Evolutionary conservation across 1,140 invertebrate species (phyloP).

Genomic region (Drosophila orosa): DNA sequence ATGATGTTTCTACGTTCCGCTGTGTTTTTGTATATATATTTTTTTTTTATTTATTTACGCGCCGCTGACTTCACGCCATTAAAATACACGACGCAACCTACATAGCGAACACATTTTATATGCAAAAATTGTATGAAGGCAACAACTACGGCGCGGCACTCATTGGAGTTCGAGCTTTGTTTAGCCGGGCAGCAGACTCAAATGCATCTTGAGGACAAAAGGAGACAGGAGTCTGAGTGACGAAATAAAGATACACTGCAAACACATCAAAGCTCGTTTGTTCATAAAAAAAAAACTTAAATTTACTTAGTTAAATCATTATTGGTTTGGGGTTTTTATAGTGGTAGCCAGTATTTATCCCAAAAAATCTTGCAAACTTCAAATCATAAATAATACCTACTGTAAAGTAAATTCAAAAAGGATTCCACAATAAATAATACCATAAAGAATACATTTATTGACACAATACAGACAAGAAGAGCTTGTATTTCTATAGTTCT

Average conservation of each 20-base stretch:
- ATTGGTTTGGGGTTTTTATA: no score
- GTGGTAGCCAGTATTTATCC: no score
- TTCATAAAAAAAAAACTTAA: no score
- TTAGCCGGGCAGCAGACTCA: slow-evolving; percentile 19
- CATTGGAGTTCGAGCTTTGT: slow-evolving; percentile 60
- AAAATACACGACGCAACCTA: slow-evolving; percentile 69
- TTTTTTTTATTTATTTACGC: slow-evolving; percentile 65
- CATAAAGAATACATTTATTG: neutral
- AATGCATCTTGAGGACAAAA: slow-evolving; percentile 15
- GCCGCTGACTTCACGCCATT: slow-evolving; percentile 80
- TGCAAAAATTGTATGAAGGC: slow-evolving; percentile 66
- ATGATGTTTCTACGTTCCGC: slow-evolving; percentile 62
- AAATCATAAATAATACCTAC: neutral
- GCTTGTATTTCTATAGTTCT: no score
- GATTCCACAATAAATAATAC: neutral
- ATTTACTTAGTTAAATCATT: no score
- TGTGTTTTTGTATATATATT: neutral
- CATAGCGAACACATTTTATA: slow-evolving; percentile 50
- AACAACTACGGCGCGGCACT: slow-evolving; percentile 44
- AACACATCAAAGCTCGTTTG: neutral
- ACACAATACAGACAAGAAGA: neutral
- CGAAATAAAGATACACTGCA: neutral
- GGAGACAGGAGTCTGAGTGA: neutral
- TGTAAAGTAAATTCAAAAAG: neutral
- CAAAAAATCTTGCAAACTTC: no score